Percentiles rank a stretch among this genome's conserved stretches.
Conservation (phyloP, 2,888 invertebrate genomes). For the Sinohyriopsis cumingii region DNA sequence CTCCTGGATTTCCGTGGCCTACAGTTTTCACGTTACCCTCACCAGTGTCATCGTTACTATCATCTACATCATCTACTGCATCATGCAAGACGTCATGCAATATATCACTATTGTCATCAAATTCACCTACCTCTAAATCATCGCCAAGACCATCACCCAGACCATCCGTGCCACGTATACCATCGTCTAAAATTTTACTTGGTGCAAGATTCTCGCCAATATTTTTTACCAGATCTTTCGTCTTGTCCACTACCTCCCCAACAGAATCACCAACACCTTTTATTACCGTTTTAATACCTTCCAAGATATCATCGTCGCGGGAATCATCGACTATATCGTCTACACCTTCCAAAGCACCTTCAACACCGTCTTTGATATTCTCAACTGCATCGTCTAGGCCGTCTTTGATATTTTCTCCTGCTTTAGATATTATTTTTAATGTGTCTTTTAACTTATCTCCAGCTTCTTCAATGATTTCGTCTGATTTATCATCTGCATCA, state of each 20-base stretch:
- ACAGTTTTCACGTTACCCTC: not conserved
- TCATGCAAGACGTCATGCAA: not conserved
- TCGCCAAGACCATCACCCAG: constrained; percentile 4
- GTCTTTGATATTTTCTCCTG: too few species aligned
- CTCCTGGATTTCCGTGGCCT: not conserved
- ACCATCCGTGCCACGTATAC: constrained; percentile 3
- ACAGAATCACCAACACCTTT: constrained; percentile 10
- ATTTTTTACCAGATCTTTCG: constrained; percentile 6
- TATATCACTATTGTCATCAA: not conserved
- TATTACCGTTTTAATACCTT: too few species aligned
- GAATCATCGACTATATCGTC: too few species aligned
- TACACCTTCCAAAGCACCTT: too few species aligned
- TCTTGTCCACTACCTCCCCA: not conserved
- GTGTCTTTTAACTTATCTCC: too few species aligned
- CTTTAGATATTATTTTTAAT: too few species aligned
- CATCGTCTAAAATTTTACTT: not conserved
- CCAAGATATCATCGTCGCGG: too few species aligned
- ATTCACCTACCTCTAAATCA: not conserved
- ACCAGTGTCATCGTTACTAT: not conserved
- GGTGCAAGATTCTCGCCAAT: constrained; percentile 1
- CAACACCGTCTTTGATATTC: too few species aligned
- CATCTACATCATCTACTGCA: constrained; percentile 2
- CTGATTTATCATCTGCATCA: too few species aligned
- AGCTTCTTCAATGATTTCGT: too few species aligned
- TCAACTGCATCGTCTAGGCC: too few species aligned